Evolutionary conservation across 1,140 invertebrate genomes (phyloP), one percentile per base, ranked within the genome.

Genomic region (Macrosteles quadrilineatus): DNA sequence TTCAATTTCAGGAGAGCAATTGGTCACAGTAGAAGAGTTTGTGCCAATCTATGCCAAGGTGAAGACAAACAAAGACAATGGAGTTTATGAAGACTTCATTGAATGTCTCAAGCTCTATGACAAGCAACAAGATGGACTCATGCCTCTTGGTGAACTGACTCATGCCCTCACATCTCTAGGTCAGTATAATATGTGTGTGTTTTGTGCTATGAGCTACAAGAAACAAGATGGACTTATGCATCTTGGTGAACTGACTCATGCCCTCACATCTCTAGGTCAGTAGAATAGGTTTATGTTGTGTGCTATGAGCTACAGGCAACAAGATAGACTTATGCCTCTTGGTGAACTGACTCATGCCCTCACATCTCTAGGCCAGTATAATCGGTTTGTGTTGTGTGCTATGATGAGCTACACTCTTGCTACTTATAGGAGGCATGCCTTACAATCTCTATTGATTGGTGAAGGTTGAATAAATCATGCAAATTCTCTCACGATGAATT

Each of bases 61-160:
- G 74, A 95, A 95, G 84, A 96, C 97, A 83, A 95, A 98, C 83
- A 98, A 98, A 86, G 97, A 99, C 79, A 91, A 94, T 77, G 98
- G 98, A 73, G 92, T 93, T 79, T 98, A 94, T 81, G 97, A 98
- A 80, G 98, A 99, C 85, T 99, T 99, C 88, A 87, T 98, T 79
- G 98, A 99, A 85, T 98, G 96, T 86, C 87, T 99, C 83, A 99
- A 99, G 83, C 89, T 98, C 77, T 99, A 98, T 87, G 98, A 99
- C 88, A 98, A 99, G 84, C 87, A 89, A 80, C 97, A 98, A 82
- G 95, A 99, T 77, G 98, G 98, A 75, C 91, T 88, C 78, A 98
- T 99, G 92, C 89, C 98, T 79, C 88, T 88, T 76, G 98, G 95
- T 85, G 98, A 99, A 86, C 87, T 99, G 78, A 90, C 94, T 79